Evolutionary conservation across 64 coral and sea anemone species (phyloP), one percentile per base, ranked within the genome.

Genomic region (Stylophora pistillata): DNA sequence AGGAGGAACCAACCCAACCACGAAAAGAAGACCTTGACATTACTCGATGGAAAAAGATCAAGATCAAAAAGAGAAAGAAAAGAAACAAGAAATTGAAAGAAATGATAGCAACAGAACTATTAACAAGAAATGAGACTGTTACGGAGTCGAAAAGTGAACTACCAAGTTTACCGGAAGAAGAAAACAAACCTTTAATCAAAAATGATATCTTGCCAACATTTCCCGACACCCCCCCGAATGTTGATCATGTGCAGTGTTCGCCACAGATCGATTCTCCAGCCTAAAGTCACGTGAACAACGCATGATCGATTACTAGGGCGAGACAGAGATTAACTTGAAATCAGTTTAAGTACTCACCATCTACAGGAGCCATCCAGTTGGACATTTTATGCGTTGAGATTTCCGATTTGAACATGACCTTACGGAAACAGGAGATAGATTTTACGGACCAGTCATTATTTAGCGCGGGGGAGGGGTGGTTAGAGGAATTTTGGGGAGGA

Each of bases 131-230:
- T 23, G 73, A 53, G 29, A 56, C 53, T 58, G 9, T 78, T 56
- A 52, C 64, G 21, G n/a, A 78, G 56, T 25, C 76, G 26, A 25
- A 23, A 78, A 10, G 21, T 28, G 23, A 78, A 78, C 52, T 56
- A 13, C 16, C 52, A 56, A 78, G 52, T 58, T 28, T 56, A 28
- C n/a, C 53, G 23, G 76, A 78, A 78, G 27, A 54, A n/a, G 25
- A 26, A 21, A 57, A 14, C 28, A n/a, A 57, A 57, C 52, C 10
- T 5, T 5, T 78, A 15, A 56, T 56, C 13, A 20, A 55, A 78
- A 56, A 57, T 78, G 53, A 78, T 53, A 57, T 78, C 56, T 78
- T 78, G 30, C 23, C 53, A 55, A 29, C 76, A 78, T 30, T 55
- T 78, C 52, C 76, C 12, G 76, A 78, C 52, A 78, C 76, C 29